Evolutionary conservation across 1,140 invertebrate genomes (phyloP).

Genomic region (Zophobas atratus): DNA sequence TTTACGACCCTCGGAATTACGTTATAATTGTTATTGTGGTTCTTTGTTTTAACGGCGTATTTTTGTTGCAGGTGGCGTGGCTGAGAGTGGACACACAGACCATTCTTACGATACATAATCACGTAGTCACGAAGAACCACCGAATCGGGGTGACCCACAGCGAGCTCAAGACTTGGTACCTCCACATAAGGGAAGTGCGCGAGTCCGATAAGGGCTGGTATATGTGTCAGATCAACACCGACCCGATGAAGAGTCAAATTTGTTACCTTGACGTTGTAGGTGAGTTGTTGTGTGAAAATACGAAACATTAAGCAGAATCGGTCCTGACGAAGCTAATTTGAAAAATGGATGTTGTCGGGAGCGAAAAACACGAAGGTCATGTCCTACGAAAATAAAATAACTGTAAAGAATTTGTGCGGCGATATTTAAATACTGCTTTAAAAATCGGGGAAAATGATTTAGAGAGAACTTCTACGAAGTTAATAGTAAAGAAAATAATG

Average conservation of each 20-base stretch:
- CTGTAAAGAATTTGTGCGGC: too few relatives aligned
- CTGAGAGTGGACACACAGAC: conserved; percentile 91
- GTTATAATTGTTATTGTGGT: conserved; percentile 30
- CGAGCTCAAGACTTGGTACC: conserved; percentile 86
- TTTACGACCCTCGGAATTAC: conserved; percentile 24
- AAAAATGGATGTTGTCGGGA: not conserved
- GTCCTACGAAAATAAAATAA: too few relatives aligned
- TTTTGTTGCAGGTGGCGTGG: conserved; percentile 84
- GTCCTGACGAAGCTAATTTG: not conserved
- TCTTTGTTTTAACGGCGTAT: conserved; percentile 26
- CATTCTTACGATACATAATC: conserved; percentile 90
- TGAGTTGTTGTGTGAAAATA: conserved; percentile 68
- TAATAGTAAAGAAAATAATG: too few relatives aligned
- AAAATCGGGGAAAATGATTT: too few relatives aligned
- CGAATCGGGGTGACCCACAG: conserved; percentile 86
- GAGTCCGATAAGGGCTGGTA: conserved; percentile 87
- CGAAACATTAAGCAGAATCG: not conserved
- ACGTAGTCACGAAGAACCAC: conserved; percentile 92
- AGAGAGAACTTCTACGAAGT: too few relatives aligned
- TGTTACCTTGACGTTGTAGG: conserved; percentile 91
- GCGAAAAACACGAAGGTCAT: too few relatives aligned
- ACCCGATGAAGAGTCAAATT: conserved; percentile 91
- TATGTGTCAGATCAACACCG: conserved; percentile 94
- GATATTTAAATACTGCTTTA: too few relatives aligned
- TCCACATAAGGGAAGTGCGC: conserved; percentile 86